Conservation (phyloP, 2,113 vertebrate species). For the Dasyurus viverrinus region DNA sequence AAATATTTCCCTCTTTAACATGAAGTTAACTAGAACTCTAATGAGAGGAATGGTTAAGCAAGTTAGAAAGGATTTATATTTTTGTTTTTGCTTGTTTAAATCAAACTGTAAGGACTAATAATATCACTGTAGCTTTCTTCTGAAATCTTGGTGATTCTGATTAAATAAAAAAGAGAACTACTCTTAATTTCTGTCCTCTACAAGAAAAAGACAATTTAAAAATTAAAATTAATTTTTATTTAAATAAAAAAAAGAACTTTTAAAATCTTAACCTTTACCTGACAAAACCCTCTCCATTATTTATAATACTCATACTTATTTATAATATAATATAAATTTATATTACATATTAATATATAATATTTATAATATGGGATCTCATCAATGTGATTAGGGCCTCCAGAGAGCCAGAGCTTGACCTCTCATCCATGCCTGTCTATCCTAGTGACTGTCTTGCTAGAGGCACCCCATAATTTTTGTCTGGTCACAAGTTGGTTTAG, state of each 20-base stretch:
- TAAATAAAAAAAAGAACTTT: background rate
- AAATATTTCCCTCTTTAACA: background rate
- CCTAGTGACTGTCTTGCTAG: background rate
- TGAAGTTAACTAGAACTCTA: background rate
- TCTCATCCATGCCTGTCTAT: background rate
- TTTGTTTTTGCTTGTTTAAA: background rate
- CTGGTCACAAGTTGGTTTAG: background rate
- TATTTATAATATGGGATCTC: background rate
- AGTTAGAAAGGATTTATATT: background rate
- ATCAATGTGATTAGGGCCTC: background rate
- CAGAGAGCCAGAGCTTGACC: background rate
- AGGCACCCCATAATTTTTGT: background rate
- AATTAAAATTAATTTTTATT: no score
- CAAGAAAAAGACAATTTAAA: background rate
- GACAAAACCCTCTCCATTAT: background rate
- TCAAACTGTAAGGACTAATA: background rate
- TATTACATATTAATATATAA: background rate
- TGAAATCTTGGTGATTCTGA: slow-evolving; percentile 7
- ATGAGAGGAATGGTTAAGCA: background rate
- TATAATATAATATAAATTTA: background rate
- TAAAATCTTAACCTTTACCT: background rate
- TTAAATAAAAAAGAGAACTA: slow-evolving; percentile 26
- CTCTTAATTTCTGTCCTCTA: background rate
- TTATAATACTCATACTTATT: background rate
- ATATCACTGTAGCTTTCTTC: slow-evolving; percentile 29